A percentile compares a stretch with the other conserved stretches of the same genome.
Conservation (phyloP, 2,888 invertebrate genomes). For the Mesorhabditis sp. region DNA sequence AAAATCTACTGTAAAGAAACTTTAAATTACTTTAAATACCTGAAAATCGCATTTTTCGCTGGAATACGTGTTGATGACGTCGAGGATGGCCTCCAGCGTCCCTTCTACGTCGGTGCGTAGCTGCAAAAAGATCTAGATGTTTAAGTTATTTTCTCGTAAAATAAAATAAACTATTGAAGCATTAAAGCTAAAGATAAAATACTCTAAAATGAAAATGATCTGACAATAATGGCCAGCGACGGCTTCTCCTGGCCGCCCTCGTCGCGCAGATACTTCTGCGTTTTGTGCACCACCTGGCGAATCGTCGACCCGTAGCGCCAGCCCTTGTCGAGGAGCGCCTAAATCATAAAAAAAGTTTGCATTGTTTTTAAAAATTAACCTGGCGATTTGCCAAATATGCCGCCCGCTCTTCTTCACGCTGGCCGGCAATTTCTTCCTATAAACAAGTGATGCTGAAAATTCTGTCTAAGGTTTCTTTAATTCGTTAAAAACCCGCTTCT, state of each 20-base stretch:
- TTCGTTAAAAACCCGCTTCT: no score
- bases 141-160: not conserved
- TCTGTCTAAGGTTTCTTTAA: not conserved
- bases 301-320: slow-evolving; percentile 35
- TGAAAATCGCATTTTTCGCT: slow-evolving; percentile 71
- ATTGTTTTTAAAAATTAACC: not conserved
- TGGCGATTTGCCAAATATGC: slow-evolving; percentile 49
- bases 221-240: slow-evolving; percentile 34
- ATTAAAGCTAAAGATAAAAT: not conserved
- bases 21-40: slow-evolving; percentile 59
- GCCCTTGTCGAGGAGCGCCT: not conserved
- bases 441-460: not conserved
- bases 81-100: slow-evolving; percentile 87
- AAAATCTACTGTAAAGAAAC: no score
- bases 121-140: slow-evolving; percentile 13
- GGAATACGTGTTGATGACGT: slow-evolving; percentile 79
- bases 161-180: not conserved
- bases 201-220: slow-evolving; percentile 8
- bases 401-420: slow-evolving; percentile 39
- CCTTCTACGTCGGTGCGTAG: slow-evolving; percentile 82
- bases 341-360: no score
- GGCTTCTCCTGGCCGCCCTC: slow-evolving; percentile 31
- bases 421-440: slow-evolving; percentile 30
- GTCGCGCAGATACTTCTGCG: slow-evolving; percentile 30
- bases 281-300: slow-evolving; percentile 33